Percentiles rank a stretch among this genome's conserved stretches.
Evolutionary conservation across 2,797 vertebrate genomes (phyloP).

Genomic region (Lagodon rhomboides): DNA sequence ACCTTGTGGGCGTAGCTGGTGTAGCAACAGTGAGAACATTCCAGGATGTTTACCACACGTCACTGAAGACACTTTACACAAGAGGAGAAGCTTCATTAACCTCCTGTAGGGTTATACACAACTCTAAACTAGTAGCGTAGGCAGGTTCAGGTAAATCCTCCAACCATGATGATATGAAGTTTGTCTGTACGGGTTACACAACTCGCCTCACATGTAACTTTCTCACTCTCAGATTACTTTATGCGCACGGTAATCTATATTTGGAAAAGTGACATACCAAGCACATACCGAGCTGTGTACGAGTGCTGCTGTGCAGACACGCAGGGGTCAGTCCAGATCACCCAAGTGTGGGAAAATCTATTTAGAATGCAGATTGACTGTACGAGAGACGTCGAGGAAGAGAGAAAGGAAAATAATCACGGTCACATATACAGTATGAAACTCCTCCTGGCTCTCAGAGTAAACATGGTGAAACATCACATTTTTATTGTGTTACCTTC

Average conservation of each 20-base stretch:
- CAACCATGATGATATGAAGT: not conserved
- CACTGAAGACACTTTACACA: constrained; percentile 12
- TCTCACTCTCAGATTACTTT: constrained; percentile 21
- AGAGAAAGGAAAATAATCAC: not conserved
- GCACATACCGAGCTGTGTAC: constrained; percentile 7
- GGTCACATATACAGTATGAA: no score
- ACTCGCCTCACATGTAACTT: not conserved
- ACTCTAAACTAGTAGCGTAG: not conserved
- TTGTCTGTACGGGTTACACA: not conserved
- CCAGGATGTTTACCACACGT: constrained; percentile 39
- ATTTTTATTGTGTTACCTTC: no score
- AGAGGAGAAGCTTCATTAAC: constrained; percentile 21
- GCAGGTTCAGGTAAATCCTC: not conserved
- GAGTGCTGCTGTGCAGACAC: constrained; percentile 12
- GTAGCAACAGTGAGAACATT: constrained; percentile 13
- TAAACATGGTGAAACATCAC: not conserved
- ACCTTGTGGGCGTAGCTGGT: constrained; percentile 18
- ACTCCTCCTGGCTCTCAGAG: not conserved
- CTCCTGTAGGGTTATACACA: constrained; percentile 17
- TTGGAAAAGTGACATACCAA: constrained; percentile 34
- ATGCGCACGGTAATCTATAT: constrained; percentile 29
- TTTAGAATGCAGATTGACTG: not conserved
- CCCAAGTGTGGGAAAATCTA: constrained; percentile 11
- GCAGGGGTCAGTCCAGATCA: constrained; percentile 9
- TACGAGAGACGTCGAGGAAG: not conserved